These are phyloP conservation scores for Poeciliopsis occidentalis DNA, from an alignment of 2,113 vertebrate genomes.

Conservation along the genomic window DNA sequence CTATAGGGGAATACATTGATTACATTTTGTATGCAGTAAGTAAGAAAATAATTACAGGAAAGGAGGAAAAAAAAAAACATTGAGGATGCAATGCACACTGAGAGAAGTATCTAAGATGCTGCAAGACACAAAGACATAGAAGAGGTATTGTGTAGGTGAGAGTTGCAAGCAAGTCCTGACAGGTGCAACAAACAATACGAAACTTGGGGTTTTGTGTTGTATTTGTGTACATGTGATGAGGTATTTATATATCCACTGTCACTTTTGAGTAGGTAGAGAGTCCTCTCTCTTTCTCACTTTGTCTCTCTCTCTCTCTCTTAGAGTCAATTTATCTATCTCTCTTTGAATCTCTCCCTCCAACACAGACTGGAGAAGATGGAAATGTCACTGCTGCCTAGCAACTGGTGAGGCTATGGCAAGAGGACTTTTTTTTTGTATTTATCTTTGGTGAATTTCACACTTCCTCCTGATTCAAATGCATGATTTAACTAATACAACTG, in stretches of 20 bases:
- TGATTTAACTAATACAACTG: conserved; percentile 20
- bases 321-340: conserved; percentile 4
- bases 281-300: conserved; percentile 14
- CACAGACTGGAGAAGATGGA: conserved; percentile 33
- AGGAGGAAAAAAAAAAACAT: too few species aligned
- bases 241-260: conserved; percentile 62
- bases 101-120: background rate
- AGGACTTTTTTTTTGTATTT: conserved; percentile 37
- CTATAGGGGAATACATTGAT: conserved; percentile 24
- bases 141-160: conserved; percentile 23
- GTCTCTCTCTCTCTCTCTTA: background rate
- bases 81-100: background rate
- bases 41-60: conserved; percentile 7
- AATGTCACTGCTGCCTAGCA: conserved; percentile 65
- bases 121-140: conserved; percentile 3
- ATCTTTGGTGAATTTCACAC: conserved; percentile 41
- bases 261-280: conserved; percentile 42
- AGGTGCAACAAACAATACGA: conserved; percentile 49
- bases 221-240: conserved; percentile 13
- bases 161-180: conserved; percentile 32
- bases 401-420: conserved; percentile 40
- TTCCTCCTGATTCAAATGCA: conserved; percentile 21
- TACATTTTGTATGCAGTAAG: conserved; percentile 4
- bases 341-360: conserved; percentile 9
- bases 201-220: conserved; percentile 24